Conservation (phyloP, 2,888 invertebrate genomes). For the Pocota personata region DNA sequence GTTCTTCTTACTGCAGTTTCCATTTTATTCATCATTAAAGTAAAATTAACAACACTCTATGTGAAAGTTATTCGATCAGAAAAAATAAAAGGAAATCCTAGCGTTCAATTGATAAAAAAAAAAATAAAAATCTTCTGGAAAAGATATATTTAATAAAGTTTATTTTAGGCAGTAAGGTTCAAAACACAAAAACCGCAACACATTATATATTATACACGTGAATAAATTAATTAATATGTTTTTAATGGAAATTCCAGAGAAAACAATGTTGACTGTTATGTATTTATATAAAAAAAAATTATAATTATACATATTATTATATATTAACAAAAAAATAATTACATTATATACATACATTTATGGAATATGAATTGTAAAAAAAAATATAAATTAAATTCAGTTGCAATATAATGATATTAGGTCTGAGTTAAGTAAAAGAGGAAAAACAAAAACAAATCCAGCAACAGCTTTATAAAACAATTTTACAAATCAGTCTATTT, state of each 20-base stretch:
- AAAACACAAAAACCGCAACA: slow-evolving; percentile 63
- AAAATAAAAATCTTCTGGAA: slow-evolving; percentile 30
- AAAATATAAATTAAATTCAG: slow-evolving; percentile 23
- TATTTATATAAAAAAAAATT: slow-evolving; percentile 52
- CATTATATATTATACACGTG: slow-evolving; percentile 47
- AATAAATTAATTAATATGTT: slow-evolving; percentile 46
- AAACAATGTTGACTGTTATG: slow-evolving; percentile 70
- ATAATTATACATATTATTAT: slow-evolving; percentile 53
- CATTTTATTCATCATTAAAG: slow-evolving; percentile 37
- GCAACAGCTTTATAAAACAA: slow-evolving; percentile 54
- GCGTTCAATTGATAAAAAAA: slow-evolving; percentile 63
- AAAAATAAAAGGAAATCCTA: slow-evolving; percentile 57
- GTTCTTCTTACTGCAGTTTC: slow-evolving; percentile 34
- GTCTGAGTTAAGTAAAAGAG: slow-evolving; percentile 38
- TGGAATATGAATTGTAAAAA: slow-evolving; percentile 75
- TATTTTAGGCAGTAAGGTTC: slow-evolving; percentile 65
- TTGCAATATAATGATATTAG: slow-evolving; percentile 33
- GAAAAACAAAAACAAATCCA: no score
- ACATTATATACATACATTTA: slow-evolving; percentile 54
- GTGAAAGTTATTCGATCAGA: slow-evolving; percentile 28
- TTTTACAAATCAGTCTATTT: background rate
- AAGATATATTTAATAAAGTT: slow-evolving; percentile 50
- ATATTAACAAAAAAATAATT: slow-evolving; percentile 53
- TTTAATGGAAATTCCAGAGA: slow-evolving; percentile 32
- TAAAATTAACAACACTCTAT: slow-evolving; percentile 16